phyloP scores from a whole-genome alignment of 2,113 vertebrate species.

The Platanista minor region DNA sequence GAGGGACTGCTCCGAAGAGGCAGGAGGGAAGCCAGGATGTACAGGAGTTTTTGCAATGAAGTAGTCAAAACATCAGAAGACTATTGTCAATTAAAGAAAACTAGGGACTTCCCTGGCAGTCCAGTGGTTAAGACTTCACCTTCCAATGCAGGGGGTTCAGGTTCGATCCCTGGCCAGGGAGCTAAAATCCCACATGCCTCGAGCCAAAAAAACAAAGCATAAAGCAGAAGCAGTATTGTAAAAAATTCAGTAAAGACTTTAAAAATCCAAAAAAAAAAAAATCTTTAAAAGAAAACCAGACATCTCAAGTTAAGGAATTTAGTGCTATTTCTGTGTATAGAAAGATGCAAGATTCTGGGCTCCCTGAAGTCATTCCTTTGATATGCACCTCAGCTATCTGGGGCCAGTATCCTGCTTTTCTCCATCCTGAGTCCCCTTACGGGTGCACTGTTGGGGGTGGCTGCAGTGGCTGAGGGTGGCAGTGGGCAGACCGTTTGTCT shows the following conservation, averaged over 20 bases:
- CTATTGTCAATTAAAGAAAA: background rate
- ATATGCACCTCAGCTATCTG: background rate
- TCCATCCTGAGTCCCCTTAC: background rate
- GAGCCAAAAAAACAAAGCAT: too few relatives aligned
- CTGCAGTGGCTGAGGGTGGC: background rate
- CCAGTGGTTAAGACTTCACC: too few relatives aligned
- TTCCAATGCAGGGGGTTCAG: too few relatives aligned
- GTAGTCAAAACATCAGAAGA: background rate
- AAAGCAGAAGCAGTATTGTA: too few relatives aligned
- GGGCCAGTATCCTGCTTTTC: background rate
- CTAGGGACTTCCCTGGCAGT: too few relatives aligned
- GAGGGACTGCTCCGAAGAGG: background rate
- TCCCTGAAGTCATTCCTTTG: background rate
- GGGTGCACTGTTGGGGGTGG: background rate
- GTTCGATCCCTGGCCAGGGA: too few relatives aligned
- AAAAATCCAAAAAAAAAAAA: too few relatives aligned
- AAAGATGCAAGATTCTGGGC: background rate
- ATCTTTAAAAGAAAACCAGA: background rate
- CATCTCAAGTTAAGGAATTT: background rate
- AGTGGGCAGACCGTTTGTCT: background rate
- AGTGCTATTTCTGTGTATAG: background rate
- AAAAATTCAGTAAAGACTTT: too few relatives aligned
- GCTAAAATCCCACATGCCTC: too few relatives aligned
- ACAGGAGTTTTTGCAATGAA: background rate
- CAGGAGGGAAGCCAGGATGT: background rate